Conservation (phyloP, 2,113 vertebrate genomes). For the Thryonomys swinderianus region DNA sequence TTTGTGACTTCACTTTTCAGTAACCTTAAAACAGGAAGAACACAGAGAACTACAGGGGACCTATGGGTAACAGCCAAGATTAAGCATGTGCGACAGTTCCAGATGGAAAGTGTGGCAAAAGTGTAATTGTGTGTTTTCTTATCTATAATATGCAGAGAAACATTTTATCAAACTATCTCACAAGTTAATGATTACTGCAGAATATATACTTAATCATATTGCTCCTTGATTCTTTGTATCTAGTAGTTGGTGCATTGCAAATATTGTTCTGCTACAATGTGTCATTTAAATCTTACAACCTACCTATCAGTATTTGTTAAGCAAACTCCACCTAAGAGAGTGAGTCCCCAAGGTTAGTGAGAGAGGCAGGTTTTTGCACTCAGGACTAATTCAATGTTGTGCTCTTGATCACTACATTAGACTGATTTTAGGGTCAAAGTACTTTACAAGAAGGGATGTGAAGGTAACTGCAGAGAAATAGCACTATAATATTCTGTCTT, state of each 20-base stretch:
- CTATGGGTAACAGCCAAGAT: background rate
- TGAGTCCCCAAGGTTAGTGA: background rate
- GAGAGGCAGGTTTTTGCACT: background rate
- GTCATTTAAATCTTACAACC: background rate
- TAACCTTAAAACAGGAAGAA: background rate
- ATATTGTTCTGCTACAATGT: background rate
- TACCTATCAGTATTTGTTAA: background rate
- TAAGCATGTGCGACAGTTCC: background rate
- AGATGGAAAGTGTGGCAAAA: background rate
- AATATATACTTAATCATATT: background rate
- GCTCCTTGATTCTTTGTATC: background rate
- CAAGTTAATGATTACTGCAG: background rate
- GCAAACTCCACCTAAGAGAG: background rate
- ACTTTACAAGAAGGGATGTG: background rate
- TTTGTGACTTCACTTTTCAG: background rate
- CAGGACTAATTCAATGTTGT: background rate
- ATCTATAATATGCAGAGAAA: background rate
- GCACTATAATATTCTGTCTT: background rate
- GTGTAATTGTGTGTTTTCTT: background rate
- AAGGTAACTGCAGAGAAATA: background rate
- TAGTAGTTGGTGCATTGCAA: background rate
- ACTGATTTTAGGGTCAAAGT: background rate
- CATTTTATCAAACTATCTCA: background rate
- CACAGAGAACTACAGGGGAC: background rate
- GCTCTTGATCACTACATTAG: background rate